Base-by-base conservation (phyloP, 2,797 vertebrate species). In the Cossypha caffra region DNA sequence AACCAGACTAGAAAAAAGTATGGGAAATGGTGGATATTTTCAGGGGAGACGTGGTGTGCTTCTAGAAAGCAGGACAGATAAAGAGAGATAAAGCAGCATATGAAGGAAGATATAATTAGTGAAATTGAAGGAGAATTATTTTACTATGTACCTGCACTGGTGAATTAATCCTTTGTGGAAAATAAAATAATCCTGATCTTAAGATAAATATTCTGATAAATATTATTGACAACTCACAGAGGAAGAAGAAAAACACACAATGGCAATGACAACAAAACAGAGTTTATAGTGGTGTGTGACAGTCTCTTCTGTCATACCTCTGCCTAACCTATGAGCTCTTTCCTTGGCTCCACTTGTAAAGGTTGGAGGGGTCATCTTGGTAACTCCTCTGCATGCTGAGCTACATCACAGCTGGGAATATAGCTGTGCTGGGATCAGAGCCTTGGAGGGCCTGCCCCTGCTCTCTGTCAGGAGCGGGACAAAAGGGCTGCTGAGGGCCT, bases 401-500 rank as follows among this genome's bases (percentile, higher is more conserved):
- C 59, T 73, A 0, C 50, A 8, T 42, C 7, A 1, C 5, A 48
- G 37, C 51, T 47, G 33, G 37, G 38, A 52, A 25, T 0, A 3
- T 4, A 13, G 21, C 37, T 51, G 21, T 51, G 64, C 45, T 71
- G 0, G 0, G 28, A 35, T 24, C 61, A 15, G 58, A 75, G 62
- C 57, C 52, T 50, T 1, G 0, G 51, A 66, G 42, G 51, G 10
- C 13, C 51, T 66, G 58, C 11, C 31, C 48, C 43, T 7, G 1
- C 75, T 26, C 57, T 37, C 63, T 43, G 16, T 35, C 0, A 5
- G 18, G 24, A 59, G 38, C 0, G 0, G 11, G 35, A 38, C 6
- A 1, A 40, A 38, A 20, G 16, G 26, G 48, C 25, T 51, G 35
- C 24, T 0, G 1, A 29, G 73, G 40, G 20, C 13, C 58, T 3